These are phyloP conservation scores for Netelia inedita DNA, from an alignment of 2,888 invertebrate species.

Conservation along the genomic window DNA sequence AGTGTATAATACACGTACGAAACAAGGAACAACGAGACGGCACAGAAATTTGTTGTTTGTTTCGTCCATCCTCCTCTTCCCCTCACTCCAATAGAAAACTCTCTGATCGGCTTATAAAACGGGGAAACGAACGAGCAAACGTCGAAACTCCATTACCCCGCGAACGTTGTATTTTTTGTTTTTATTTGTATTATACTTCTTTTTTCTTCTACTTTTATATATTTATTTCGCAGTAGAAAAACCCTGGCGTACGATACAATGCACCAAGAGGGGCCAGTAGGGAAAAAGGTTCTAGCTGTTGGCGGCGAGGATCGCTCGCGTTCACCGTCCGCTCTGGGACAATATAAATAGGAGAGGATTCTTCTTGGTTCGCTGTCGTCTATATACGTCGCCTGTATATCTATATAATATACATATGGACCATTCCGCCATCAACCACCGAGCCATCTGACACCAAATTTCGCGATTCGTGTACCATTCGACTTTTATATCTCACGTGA, in stretches of 20 bases:
- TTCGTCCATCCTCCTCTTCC: background rate
- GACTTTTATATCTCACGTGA: too few species aligned
- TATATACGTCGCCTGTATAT: too few species aligned
- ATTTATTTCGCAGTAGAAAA: conserved; percentile 52
- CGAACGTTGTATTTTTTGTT: conserved; percentile 39
- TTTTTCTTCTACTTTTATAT: conserved; percentile 7
- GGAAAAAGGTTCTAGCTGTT: conserved; percentile 20
- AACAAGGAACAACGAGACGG: background rate
- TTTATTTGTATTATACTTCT: conserved; percentile 34
- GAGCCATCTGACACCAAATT: too few species aligned
- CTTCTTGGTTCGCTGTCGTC: background rate
- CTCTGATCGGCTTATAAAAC: conserved; percentile 75
- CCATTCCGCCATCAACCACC: background rate
- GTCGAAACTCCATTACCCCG: conserved; percentile 77
- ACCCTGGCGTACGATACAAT: conserved; percentile 19
- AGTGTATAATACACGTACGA: background rate
- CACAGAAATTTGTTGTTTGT: background rate
- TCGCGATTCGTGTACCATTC: too few species aligned
- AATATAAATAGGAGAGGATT: conserved; percentile 62
- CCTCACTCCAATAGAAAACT: conserved; percentile 30
- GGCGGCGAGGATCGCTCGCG: background rate
- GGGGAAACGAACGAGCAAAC: conserved; percentile 73
- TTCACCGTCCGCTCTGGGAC: conserved; percentile 43
- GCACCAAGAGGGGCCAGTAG: conserved; percentile 20
- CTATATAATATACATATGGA: background rate